Percentiles rank a stretch among this genome's conserved stretches.
phyloP scores from a whole-genome alignment of 2,113 vertebrate species.

The Rhabdornis inornatus region DNA sequence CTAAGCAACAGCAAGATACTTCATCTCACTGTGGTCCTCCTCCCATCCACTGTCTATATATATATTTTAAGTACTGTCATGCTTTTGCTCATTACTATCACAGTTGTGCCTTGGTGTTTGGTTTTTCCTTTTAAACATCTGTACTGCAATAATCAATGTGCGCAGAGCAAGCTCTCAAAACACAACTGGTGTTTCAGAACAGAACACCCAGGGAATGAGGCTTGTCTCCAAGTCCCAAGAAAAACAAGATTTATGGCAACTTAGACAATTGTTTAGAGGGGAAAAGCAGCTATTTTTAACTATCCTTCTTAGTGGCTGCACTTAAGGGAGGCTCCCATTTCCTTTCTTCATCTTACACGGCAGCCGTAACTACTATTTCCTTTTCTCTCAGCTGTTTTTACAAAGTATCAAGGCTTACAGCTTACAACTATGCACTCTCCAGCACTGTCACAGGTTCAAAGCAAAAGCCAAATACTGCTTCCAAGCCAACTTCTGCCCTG shows the following conservation, averaged over 20 bases:
- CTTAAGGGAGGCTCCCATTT: constrained; percentile 60
- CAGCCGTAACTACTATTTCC: constrained; percentile 6
- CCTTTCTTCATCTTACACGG: constrained; percentile 35
- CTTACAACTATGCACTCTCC: background rate
- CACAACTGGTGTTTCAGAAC: background rate
- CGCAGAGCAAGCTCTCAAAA: background rate
- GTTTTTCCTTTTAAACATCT: background rate
- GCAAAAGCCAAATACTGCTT: background rate
- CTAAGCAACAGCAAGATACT: background rate
- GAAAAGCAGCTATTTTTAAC: constrained; percentile 53
- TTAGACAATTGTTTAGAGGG: constrained; percentile 20
- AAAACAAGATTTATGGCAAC: background rate
- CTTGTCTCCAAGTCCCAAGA: background rate
- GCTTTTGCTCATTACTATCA: background rate
- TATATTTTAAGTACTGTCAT: background rate
- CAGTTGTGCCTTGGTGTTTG: background rate
- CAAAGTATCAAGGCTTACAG: background rate
- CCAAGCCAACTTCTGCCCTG: background rate
- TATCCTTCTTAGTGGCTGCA: background rate
- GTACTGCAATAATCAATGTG: background rate
- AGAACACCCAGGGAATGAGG: background rate
- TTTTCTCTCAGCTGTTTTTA: constrained; percentile 6
- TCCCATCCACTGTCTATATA: background rate
- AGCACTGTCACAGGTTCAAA: background rate
- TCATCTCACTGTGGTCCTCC: background rate